A percentile compares a stretch with the other conserved stretches of the same genome.
phyloP scores from a whole-genome alignment of 2,797 vertebrate species.

The Danio albolineatus region DNA sequence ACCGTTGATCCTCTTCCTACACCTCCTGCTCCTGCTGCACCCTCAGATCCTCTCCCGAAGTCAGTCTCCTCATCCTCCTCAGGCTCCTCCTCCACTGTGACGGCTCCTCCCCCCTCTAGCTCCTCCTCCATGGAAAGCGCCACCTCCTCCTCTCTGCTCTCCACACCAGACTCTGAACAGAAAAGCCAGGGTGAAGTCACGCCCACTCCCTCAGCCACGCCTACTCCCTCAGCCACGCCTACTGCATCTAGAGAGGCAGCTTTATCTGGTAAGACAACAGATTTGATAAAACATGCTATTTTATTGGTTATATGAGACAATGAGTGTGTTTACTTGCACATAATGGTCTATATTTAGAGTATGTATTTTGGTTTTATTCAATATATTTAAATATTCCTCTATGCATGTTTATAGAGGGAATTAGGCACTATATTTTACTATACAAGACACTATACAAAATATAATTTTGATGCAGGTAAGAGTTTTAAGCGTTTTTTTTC shows the following conservation, averaged over 20 bases:
- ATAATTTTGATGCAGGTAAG: background rate
- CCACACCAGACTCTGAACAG: slow-evolving; percentile 84
- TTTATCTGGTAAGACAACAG: slow-evolving; percentile 74
- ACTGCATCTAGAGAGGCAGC: slow-evolving; percentile 69
- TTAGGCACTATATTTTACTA: too few species aligned
- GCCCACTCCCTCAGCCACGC: slow-evolving; percentile 54
- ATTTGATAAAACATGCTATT: background rate
- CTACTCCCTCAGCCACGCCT: slow-evolving; percentile 59
- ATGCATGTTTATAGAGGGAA: background rate
- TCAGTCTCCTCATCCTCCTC: slow-evolving; percentile 78
- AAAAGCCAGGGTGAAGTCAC: slow-evolving; percentile 73
- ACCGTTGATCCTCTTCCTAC: slow-evolving; percentile 38
- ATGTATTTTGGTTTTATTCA: background rate
- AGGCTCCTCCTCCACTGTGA: slow-evolving; percentile 77
- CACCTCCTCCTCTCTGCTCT: slow-evolving; percentile 75
- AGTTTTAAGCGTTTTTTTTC: slow-evolving; percentile 4
- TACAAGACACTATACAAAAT: too few species aligned
- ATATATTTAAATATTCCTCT: background rate
- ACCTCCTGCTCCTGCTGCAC: slow-evolving; percentile 63
- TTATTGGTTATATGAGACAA: background rate
- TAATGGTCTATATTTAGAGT: background rate
- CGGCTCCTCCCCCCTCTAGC: slow-evolving; percentile 81
- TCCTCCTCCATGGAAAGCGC: slow-evolving; percentile 81
- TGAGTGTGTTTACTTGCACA: background rate
- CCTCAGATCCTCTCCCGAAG: slow-evolving; percentile 63